Evolutionary conservation across 2,113 vertebrate species (phyloP).

Genomic region (Cephalopterus ornatus): DNA sequence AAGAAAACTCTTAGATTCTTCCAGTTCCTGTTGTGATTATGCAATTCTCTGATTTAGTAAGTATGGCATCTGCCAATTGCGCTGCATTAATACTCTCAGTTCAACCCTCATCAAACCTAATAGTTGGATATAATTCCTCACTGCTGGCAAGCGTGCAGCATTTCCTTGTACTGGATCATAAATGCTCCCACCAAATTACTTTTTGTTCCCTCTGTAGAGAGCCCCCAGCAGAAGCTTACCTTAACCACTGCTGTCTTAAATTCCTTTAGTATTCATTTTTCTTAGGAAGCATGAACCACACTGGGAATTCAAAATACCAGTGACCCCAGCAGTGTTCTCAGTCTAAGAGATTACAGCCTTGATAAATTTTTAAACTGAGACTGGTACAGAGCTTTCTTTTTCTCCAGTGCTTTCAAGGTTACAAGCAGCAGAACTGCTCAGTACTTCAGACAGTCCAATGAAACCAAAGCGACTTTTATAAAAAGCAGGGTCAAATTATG

Average conservation of each 20-base stretch:
- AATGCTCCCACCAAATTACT: not conserved
- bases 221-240: not conserved
- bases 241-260: not conserved
- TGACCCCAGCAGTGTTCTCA: not conserved
- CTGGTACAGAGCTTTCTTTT: not conserved
- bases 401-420: not conserved
- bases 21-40: constrained; percentile 7
- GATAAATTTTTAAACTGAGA: not conserved
- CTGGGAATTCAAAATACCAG: not conserved
- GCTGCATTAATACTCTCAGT: not conserved
- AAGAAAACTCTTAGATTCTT: constrained; percentile 1
- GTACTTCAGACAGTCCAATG: not conserved
- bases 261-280: not conserved
- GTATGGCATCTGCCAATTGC: not conserved
- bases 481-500: not conserved
- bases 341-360: not conserved
- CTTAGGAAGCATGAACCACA: not conserved
- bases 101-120: not conserved
- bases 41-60: constrained; percentile 8
- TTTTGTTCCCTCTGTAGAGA: not conserved
- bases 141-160: not conserved
- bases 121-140: not conserved
- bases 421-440: not conserved
- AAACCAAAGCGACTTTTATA: not conserved
- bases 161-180: not conserved